Conservation (phyloP, 2,113 vertebrate species). For the Pterocles burchelli region DNA sequence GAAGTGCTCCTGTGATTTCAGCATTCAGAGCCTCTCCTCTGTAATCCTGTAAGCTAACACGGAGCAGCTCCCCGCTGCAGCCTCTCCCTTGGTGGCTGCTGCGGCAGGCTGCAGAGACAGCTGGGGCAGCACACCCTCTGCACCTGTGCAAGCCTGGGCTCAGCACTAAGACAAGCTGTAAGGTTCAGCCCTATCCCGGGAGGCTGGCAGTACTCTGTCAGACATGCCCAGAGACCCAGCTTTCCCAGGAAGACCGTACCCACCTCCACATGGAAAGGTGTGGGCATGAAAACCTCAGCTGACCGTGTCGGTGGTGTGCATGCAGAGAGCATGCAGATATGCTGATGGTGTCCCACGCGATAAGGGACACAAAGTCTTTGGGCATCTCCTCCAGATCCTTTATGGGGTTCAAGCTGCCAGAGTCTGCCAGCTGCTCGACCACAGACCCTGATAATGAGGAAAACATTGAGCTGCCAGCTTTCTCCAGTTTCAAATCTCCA, state of each 20-base stretch:
- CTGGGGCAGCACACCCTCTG: rapidly evolving
- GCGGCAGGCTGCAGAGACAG: not conserved
- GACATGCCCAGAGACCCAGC: not conserved
- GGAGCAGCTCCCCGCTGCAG: not conserved
- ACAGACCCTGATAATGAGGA: not conserved
- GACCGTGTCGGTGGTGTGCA: rapidly evolving
- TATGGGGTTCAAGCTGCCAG: not conserved
- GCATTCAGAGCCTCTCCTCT: not conserved
- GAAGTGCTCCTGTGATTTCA: not conserved
- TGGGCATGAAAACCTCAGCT: not conserved
- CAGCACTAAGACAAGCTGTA: not conserved
- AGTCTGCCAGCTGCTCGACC: not conserved
- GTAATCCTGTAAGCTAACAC: not conserved
- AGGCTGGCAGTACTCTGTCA: not conserved
- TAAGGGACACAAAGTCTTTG: not conserved
- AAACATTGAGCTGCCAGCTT: not conserved
- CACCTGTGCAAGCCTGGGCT: not conserved
- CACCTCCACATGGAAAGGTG: not conserved
- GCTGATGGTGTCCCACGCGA: not conserved
- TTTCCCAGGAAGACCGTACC: not conserved
- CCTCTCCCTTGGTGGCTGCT: not conserved
- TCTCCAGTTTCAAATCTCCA: not conserved
- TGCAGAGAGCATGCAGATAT: rapidly evolving
- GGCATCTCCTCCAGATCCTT: not conserved
- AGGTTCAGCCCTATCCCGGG: not conserved